Conservation (phyloP, 1,140 invertebrate genomes). For the Drosophila yakuba region DNA sequence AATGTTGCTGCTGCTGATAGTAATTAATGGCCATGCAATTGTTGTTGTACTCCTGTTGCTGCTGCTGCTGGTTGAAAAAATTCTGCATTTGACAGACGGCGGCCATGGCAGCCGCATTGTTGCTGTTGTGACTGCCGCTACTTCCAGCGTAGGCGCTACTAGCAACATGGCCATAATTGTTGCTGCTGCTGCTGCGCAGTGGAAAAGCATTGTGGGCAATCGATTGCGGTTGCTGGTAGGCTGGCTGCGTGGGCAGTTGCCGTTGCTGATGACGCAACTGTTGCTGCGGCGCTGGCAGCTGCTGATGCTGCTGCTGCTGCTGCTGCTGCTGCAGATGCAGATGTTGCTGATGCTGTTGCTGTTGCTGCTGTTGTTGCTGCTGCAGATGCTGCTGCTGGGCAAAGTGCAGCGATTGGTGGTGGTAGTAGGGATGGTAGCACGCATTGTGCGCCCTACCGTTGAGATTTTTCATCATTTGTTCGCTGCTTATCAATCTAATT, state of each 20-base stretch:
- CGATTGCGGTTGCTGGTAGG: conserved; percentile 34
- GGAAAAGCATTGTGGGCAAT: no score
- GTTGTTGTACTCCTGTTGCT: conserved; percentile 21
- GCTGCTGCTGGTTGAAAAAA: conserved; percentile 70
- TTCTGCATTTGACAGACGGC: conserved; percentile 78
- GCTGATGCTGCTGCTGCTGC: conserved; percentile 57
- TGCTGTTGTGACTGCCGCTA: conserved; percentile 41
- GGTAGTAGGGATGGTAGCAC: conserved; percentile 75
- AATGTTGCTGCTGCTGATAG: conserved; percentile 54
- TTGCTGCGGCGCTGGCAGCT: conserved; percentile 47
- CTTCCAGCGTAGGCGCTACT: conserved; percentile 32
- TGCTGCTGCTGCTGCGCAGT: conserved; percentile 18
- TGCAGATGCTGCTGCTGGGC: conserved; percentile 53
- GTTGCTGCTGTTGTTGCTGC: conserved; percentile 32
- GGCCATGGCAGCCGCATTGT: conserved; percentile 64
- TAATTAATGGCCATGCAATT: conserved; percentile 63
- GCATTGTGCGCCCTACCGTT: conserved; percentile 77
- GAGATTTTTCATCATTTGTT: conserved; percentile 78
- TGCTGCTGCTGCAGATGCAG: conserved; percentile 55
- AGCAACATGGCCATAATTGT: conserved; percentile 40
- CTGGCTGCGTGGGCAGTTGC: conserved; percentile 42
- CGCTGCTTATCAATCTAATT: conserved; percentile 39
- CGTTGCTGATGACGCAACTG: conserved; percentile 67
- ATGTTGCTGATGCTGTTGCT: conserved; percentile 44
- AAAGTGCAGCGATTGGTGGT: conserved; percentile 61